Evolutionary conservation across 2,113 vertebrate species (phyloP).

Genomic region (Origma solitaria): DNA sequence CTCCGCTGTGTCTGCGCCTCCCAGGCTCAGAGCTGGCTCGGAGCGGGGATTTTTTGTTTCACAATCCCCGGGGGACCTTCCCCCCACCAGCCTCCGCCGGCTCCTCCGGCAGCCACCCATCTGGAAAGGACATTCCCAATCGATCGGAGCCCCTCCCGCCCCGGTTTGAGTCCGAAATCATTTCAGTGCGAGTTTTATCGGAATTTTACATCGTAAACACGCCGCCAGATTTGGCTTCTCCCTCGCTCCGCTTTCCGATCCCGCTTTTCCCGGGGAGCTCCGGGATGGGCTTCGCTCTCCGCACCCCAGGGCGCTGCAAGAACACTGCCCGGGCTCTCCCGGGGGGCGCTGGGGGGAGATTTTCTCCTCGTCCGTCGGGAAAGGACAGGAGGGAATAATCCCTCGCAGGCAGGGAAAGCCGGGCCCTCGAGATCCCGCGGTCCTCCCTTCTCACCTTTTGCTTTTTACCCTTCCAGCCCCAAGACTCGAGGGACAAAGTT

Average conservation of each 20-base stretch:
- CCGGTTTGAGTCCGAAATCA: not conserved
- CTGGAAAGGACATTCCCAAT: not conserved
- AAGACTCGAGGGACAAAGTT: rapidly evolving
- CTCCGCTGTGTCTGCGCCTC: not conserved
- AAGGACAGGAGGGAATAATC: not conserved
- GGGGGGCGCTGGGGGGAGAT: rapidly evolving
- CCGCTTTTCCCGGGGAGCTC: not conserved
- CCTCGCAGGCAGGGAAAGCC: rapidly evolving
- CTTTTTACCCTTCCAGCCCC: not conserved
- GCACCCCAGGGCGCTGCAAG: not conserved
- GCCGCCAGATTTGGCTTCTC: not conserved
- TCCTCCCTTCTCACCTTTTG: rapidly evolving
- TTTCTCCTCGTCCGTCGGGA: rapidly evolving
- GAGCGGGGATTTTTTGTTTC: not conserved
- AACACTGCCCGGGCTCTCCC: not conserved
- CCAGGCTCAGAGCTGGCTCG: not conserved
- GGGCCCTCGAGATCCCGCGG: rapidly evolving
- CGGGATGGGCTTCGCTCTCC: rapidly evolving
- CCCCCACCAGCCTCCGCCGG: not conserved
- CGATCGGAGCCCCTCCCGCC: not conserved
- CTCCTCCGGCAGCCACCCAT: not conserved
- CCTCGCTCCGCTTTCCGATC: not conserved
- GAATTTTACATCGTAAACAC: not conserved
- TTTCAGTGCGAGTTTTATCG: conserved; percentile 6
- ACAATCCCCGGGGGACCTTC: not conserved